Evolutionary conservation across 2,888 invertebrate species (phyloP).

Genomic region (Axea sp.): DNA sequence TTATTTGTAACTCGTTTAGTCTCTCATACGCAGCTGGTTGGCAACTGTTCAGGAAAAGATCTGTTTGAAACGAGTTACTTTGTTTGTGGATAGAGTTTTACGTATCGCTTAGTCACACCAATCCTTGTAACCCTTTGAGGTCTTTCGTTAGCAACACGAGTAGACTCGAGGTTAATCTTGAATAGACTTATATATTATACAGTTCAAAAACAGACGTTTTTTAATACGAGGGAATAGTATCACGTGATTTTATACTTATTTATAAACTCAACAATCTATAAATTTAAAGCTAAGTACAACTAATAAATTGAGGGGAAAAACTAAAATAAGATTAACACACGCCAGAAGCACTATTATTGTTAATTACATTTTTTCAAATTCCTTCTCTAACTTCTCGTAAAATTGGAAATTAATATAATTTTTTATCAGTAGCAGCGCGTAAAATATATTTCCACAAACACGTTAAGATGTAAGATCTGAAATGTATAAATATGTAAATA

Average conservation of each 20-base stretch:
- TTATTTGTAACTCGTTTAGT: constrained; percentile 21
- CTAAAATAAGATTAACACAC: too few species aligned
- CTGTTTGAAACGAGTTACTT: constrained; percentile 30
- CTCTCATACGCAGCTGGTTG: constrained; percentile 20
- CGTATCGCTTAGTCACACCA: constrained; percentile 29
- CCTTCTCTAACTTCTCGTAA: too few species aligned
- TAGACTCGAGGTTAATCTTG: constrained; percentile 13
- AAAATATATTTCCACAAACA: too few species aligned
- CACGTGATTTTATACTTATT: constrained; percentile 4
- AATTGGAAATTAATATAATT: too few species aligned
- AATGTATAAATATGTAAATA: too few species aligned
- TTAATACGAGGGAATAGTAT: not conserved
- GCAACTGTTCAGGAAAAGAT: constrained; percentile 35
- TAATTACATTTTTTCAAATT: too few species aligned
- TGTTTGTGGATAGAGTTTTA: constrained; percentile 18
- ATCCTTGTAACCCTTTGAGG: constrained; percentile 34
- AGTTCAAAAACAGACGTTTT: constrained; percentile 16
- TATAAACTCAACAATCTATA: too few species aligned
- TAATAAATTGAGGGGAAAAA: too few species aligned
- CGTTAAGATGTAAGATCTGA: too few species aligned
- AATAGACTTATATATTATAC: constrained; percentile 25
- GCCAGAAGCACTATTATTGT: too few species aligned
- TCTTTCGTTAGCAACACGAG: constrained; percentile 29
- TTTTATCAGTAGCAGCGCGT: too few species aligned
- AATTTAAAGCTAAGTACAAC: too few species aligned